Percentiles rank a stretch among this genome's conserved stretches.
These are phyloP conservation scores for Drosophila paramelanica DNA, from an alignment of 2,888 invertebrate genomes.

Conservation along the genomic window DNA sequence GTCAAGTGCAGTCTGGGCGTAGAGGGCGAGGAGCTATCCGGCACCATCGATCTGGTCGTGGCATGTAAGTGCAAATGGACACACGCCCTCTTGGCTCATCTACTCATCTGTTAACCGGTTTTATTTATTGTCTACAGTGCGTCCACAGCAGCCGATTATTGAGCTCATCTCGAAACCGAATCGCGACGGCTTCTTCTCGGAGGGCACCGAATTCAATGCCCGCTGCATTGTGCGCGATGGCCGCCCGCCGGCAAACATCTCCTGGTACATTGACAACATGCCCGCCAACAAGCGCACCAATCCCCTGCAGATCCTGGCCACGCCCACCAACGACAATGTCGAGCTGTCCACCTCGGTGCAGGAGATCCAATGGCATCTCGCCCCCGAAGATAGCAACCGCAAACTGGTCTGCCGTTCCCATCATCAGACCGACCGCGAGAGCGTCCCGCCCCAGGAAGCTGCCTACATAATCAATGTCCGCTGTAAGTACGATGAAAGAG, in stretches of 20 bases:
- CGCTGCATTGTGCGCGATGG: slow-evolving; percentile 89
- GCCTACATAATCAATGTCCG: slow-evolving; percentile 86
- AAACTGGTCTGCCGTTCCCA: slow-evolving; percentile 88
- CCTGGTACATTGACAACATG: slow-evolving; percentile 90
- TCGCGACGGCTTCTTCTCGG: slow-evolving; percentile 83
- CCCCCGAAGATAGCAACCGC: slow-evolving; percentile 89
- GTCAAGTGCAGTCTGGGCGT: slow-evolving; percentile 89
- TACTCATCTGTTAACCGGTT: background rate
- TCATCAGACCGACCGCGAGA: slow-evolving; percentile 86
- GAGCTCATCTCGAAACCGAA: slow-evolving; percentile 73
- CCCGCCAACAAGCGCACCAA: slow-evolving; percentile 87
- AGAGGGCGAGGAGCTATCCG: slow-evolving; percentile 87
- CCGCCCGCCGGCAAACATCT: slow-evolving; percentile 90
- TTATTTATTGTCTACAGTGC: slow-evolving; percentile 62
- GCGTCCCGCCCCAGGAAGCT: slow-evolving; percentile 79
- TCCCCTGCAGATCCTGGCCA: slow-evolving; percentile 85
- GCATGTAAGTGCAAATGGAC: slow-evolving; percentile 88
- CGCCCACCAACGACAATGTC: slow-evolving; percentile 85
- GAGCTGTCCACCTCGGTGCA: slow-evolving; percentile 88
- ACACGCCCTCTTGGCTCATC: background rate
- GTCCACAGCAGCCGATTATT: slow-evolving; percentile 83
- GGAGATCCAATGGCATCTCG: slow-evolving; percentile 88
- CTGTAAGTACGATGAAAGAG: slow-evolving; percentile 86
- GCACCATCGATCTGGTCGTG: slow-evolving; percentile 88
- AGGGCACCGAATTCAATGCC: slow-evolving; percentile 88